Evolutionary conservation across 53 echinoderm and acorn worm species (phyloP), one percentile per base, ranked within the genome.

Genomic region (Patiria pectinifera): DNA sequence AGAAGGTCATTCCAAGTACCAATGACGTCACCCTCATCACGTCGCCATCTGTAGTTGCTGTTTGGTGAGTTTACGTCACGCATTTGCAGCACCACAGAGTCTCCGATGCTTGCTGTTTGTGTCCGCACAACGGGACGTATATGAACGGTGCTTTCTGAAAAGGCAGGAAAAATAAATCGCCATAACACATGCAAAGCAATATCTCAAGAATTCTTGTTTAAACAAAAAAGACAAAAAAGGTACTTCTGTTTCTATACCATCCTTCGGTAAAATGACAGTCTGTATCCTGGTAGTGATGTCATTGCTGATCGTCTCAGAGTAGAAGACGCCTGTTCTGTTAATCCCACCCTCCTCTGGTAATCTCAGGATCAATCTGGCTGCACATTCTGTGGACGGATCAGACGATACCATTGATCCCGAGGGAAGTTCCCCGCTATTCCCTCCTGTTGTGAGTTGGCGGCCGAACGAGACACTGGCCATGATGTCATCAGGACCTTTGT

Each of bases 311-410:
- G 18, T 0, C 87, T 59, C 76, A 53, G 75, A 13, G 15, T 59
- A 83, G 83, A 83, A 60, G n/a, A 83, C 59, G 18, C 83, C 83
- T 24, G 83, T 83, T 25, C 87, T 48, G 76, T 87, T 26, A 2
- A 76, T 23, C n/a, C 75, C 87, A n/a, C 58, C 76, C 13, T 45
- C 26, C 76, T 76, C 76, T 11, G 87, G 87, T 25, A 87, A 87
- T 46, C 47, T 45, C 2, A 25, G 44, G 11, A 45, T 45, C 44
- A 83, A 22, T n/a, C 59, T 23, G 6, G 2, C 22, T 21, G 83
- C 60, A 83, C 83, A 83, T 58, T 61, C 83, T 24, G 13, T 10
- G 3, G 60, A 24, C 6, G 83, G 60, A 16, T 87, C 87, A 13
- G 9, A 49, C 25, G 14, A 23, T 13, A 25, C 59, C 24, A 6